Evolutionary conservation across 23 tunicate genomes (phyloP).

Genomic region (Halocynthia aurantium): DNA sequence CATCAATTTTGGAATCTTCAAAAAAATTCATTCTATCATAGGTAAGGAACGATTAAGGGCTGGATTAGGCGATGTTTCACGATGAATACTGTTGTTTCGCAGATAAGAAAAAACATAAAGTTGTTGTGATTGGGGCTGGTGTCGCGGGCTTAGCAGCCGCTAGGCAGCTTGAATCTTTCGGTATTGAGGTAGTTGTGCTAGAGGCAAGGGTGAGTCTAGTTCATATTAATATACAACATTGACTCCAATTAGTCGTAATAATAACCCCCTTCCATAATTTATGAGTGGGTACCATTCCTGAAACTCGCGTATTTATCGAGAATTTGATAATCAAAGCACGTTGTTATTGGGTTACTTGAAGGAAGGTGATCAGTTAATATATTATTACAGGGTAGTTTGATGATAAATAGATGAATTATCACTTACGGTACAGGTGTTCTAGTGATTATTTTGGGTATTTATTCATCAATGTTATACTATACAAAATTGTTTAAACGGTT

Average conservation of each 20-base stretch:
- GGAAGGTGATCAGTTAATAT: background rate
- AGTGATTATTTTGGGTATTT: no score
- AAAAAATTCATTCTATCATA: conserved; percentile 55
- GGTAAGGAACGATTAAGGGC: conserved; percentile 13
- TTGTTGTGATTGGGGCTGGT: conserved; percentile 91
- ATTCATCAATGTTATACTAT: no score
- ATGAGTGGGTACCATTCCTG: background rate
- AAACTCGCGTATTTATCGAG: background rate
- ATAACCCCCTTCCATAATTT: background rate
- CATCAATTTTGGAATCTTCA: conserved; percentile 88
- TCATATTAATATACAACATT: background rate
- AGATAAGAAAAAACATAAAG: conserved; percentile 71
- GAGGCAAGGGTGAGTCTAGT: conserved; percentile 84
- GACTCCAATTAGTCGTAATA: background rate
- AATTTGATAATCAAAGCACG: background rate
- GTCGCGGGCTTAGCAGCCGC: conserved; percentile 94
- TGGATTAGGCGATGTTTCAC: background rate
- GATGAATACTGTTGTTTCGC: background rate
- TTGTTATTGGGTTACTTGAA: background rate
- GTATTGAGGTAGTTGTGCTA: conserved; percentile 76
- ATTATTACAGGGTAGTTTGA: no score
- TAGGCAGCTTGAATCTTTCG: conserved; percentile 80
- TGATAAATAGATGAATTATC: no score
- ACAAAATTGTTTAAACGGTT: no score
- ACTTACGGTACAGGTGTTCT: background rate